Conservation (phyloP, 2,888 invertebrate species). For the Clanis bilineata region DNA sequence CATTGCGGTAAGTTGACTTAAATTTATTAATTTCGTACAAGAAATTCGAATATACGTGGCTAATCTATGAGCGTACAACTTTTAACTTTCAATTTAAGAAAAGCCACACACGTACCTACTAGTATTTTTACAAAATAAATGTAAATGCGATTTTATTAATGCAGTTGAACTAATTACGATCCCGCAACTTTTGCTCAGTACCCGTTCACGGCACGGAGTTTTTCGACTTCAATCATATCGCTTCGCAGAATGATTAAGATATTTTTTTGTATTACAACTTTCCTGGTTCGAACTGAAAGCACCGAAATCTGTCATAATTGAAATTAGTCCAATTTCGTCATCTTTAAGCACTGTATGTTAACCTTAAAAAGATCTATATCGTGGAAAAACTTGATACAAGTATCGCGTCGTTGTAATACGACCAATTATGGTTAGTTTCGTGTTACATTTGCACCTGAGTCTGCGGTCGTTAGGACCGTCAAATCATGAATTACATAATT, state of each 20-base stretch:
- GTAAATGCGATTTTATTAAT: not conserved
- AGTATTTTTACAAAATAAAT: not conserved
- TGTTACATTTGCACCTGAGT: conserved; percentile 45
- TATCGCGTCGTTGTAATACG: conserved; percentile 42
- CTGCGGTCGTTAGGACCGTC: not conserved
- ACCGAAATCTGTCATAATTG: not conserved
- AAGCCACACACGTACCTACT: too few relatives aligned
- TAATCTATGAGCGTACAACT: too few relatives aligned
- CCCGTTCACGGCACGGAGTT: not conserved
- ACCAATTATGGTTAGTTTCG: conserved; percentile 46
- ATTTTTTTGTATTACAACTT: not conserved
- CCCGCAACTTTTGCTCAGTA: not conserved
- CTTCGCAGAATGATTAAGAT: not conserved
- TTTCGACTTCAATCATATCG: not conserved
- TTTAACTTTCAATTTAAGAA: too few relatives aligned
- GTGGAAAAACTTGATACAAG: conserved; percentile 36
- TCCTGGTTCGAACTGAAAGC: not conserved
- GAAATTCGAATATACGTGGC: not conserved
- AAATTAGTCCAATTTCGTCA: not conserved
- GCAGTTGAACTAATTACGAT: not conserved
- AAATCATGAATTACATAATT: conserved; percentile 1
- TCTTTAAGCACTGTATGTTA: not conserved
- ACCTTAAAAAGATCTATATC: conserved; percentile 15
- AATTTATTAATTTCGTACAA: not conserved
- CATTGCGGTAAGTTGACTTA: conserved; percentile 81